These are phyloP conservation scores for Dynastes hyllus DNA, from an alignment of 2,888 invertebrate genomes.

Conservation along the genomic window DNA sequence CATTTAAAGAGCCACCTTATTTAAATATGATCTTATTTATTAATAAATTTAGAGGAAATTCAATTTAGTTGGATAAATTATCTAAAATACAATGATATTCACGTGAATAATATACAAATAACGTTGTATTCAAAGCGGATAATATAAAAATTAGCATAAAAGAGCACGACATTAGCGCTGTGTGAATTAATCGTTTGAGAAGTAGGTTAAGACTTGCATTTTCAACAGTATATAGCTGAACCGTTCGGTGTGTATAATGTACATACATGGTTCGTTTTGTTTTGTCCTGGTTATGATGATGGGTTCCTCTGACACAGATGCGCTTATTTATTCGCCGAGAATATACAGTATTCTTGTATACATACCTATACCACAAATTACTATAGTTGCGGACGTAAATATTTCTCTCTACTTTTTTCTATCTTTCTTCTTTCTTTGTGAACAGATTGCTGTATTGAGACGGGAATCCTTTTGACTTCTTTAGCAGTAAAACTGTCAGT, in stretches of 20 bases:
- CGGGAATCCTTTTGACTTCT: no score
- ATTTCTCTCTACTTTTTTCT: no score
- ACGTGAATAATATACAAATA: neutral
- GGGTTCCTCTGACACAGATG: constrained; percentile 58
- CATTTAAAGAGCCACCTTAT: no score
- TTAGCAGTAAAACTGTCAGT: no score
- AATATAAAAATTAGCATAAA: constrained; percentile 45
- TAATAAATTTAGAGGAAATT: no score
- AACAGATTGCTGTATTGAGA: no score
- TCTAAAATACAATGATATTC: neutral
- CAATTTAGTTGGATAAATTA: no score
- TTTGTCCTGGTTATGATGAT: constrained; percentile 57
- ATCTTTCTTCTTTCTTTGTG: no score
- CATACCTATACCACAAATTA: constrained; percentile 3
- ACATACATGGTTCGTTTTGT: constrained; percentile 52
- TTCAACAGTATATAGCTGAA: constrained; percentile 55
- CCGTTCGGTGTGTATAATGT: neutral
- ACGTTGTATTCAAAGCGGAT: neutral
- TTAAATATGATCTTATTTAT: no score
- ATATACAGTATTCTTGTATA: neutral
- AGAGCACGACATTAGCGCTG: constrained; percentile 34
- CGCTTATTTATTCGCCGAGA: neutral
- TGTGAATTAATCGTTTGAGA: constrained; percentile 47
- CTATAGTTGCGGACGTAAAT: neutral
- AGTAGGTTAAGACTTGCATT: constrained; percentile 61